Evolutionary conservation across 2,797 vertebrate genomes (phyloP).

Genomic region (Remorina albescens): DNA sequence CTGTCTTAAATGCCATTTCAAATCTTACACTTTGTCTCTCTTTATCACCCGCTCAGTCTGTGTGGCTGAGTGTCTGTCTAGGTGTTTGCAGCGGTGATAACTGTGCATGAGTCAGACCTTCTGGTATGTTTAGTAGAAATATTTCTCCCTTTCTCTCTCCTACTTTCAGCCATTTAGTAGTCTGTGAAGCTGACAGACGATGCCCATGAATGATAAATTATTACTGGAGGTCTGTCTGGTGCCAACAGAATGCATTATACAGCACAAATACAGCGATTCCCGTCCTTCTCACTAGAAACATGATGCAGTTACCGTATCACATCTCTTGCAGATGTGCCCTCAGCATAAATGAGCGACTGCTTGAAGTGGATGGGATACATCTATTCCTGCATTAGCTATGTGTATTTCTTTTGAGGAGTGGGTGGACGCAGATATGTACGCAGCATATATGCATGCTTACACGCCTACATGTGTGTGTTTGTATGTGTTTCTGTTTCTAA

Average conservation of each 20-base stretch:
- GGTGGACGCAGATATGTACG: conserved; percentile 40
- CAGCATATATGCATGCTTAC: conserved; percentile 44
- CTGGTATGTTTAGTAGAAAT: conserved; percentile 45
- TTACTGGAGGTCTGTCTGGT: conserved; percentile 69
- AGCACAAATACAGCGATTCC: conserved; percentile 46
- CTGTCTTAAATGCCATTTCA: conserved; percentile 7
- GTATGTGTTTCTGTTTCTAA: conserved; percentile 32
- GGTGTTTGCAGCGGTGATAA: conserved; percentile 44
- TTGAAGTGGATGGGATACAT: conserved; percentile 36
- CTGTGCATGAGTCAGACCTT: conserved; percentile 51
- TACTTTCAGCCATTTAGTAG: conserved; percentile 57
- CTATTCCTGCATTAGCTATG: conserved; percentile 19
- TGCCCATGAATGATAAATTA: conserved; percentile 78
- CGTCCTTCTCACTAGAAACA: conserved; percentile 44
- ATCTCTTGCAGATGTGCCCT: conserved; percentile 43
- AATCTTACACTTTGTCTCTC: conserved; percentile 1
- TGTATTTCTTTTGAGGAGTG: conserved; percentile 25
- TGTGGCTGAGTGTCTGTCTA: conserved; percentile 15
- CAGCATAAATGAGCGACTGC: conserved; percentile 21
- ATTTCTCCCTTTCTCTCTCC: conserved; percentile 35
- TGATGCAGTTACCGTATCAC: conserved; percentile 42
- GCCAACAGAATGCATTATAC: conserved; percentile 72
- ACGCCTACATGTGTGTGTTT: conserved; percentile 21
- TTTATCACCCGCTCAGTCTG: conserved; percentile 24
- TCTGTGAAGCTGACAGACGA: conserved; percentile 74